Conservation (phyloP, 2,888 invertebrate genomes). For the Steinernema carpocapsae region DNA sequence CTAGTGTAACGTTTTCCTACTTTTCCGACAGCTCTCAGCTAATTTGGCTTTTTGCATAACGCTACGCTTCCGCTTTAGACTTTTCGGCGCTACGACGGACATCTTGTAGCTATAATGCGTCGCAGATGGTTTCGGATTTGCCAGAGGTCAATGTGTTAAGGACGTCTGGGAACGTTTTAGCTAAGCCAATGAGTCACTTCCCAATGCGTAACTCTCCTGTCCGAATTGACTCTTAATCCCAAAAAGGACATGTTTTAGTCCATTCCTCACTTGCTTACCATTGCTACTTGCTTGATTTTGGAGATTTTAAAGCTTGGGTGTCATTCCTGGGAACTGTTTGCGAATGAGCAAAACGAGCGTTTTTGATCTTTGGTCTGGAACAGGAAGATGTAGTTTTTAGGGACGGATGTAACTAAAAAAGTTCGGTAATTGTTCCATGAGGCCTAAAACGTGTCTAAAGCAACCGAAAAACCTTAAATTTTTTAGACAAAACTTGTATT, state of each 20-base stretch:
- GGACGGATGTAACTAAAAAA: too few relatives aligned
- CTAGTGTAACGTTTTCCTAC: neutral
- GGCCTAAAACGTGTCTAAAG: too few relatives aligned
- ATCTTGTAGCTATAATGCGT: neutral
- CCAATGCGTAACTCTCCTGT: neutral
- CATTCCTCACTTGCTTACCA: too few relatives aligned
- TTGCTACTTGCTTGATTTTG: too few relatives aligned
- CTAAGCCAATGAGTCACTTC: neutral
- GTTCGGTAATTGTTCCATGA: too few relatives aligned
- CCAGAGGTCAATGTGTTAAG: neutral
- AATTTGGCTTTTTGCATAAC: neutral
- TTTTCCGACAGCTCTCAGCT: neutral
- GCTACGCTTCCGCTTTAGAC: neutral
- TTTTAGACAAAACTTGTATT: neutral
- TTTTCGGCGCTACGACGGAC: neutral
- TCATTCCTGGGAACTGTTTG: neutral
- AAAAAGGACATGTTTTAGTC: neutral
- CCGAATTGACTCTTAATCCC: neutral
- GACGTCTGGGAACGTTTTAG: neutral
- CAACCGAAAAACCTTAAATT: too few relatives aligned
- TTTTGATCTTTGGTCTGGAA: neutral
- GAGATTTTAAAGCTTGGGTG: too few relatives aligned
- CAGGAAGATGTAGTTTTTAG: too few relatives aligned
- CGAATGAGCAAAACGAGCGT: neutral
- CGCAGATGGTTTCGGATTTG: neutral